Base-by-base conservation (phyloP, 2,113 vertebrate genomes). In the Platichthys flesus region DNA sequence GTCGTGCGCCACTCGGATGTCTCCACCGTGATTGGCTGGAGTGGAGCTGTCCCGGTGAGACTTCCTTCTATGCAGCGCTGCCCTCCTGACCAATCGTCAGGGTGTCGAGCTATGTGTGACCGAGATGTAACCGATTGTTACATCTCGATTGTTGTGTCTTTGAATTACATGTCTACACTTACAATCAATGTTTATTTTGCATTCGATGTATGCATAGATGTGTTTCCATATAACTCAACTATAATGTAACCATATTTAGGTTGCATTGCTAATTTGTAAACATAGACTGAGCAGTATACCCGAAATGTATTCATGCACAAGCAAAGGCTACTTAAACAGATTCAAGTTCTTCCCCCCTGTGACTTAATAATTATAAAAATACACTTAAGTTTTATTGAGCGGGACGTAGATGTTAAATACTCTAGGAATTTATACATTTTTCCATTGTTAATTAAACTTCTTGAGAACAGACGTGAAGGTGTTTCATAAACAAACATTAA, bases 1-100 rank as follows among this genome's bases (percentile, higher is more conserved):
- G 80, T 76, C 35, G 42, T 76, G 67, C 60, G 74, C 70, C 79
- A 60, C 63, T 68, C 49, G 75, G 67, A 35, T 28, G 47, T 69
- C 79, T 80, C 62, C 60, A 45, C 23, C 0, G 40, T 2, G 77
- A 90, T 85, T 87, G 82, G 65, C 24, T 13, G 47, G 16, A 54
- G 24, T 35, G 62, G 5, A 61, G 63, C 66, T 69, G 81, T 78
- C 63, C 16, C 76, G 85, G 72, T 21, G 18, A 21, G 16, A 42
- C 47, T 18, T 51, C 47, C 52, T 21, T 2, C 52, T 21, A 6
- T 31, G 31, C 31, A 31, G 31, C 31, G 31, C 31, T 6, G 31
- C 31, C 6, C 14, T 18, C 3, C 31, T 12, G 1, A 54, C 18
- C 16, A 2, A 18, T 74, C 24, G 14, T 61, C 54, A 47, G 64